phyloP scores from a whole-genome alignment of 2,797 vertebrate genomes.

The Lutjanus argentimaculatus region DNA sequence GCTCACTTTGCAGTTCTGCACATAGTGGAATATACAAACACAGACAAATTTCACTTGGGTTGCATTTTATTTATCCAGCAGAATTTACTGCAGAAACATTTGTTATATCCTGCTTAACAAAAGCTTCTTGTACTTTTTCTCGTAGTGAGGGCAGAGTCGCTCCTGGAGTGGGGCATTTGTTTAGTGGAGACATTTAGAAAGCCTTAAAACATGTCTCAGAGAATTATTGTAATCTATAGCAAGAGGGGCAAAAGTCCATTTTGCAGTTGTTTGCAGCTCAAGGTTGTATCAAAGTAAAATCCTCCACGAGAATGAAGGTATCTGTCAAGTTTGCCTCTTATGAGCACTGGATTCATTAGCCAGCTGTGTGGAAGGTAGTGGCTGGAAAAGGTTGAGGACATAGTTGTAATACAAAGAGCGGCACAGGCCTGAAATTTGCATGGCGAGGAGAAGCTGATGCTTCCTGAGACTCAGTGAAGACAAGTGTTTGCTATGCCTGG shows the following conservation, averaged over 20 bases:
- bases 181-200: conserved; percentile 45
- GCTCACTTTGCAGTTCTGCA: conserved; percentile 57
- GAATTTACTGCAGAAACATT: conserved; percentile 78
- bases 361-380: conserved; percentile 68
- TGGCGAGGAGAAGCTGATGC: conserved; percentile 73
- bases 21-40: conserved; percentile 64
- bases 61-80: conserved; percentile 79
- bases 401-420: conserved; percentile 80
- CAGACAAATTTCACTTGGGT: conserved; percentile 68
- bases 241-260: conserved; percentile 41
- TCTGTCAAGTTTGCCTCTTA: conserved; percentile 58
- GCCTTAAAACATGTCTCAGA: conserved; percentile 45
- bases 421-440: conserved; percentile 79
- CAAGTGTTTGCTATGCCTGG: conserved; percentile 78
- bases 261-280: conserved; percentile 59
- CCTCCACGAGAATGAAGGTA: conserved; percentile 66
- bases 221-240: conserved; percentile 45
- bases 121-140: conserved; percentile 60
- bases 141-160: conserved; percentile 42
- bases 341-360: conserved; percentile 68
- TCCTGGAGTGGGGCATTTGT: conserved; percentile 54
- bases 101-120: conserved; percentile 75
- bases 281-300: conserved; percentile 76
- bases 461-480: conserved; percentile 67
- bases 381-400: conserved; percentile 78